Evolutionary conservation across 2,113 vertebrate genomes (phyloP).

Genomic region (Uria lomvia): DNA sequence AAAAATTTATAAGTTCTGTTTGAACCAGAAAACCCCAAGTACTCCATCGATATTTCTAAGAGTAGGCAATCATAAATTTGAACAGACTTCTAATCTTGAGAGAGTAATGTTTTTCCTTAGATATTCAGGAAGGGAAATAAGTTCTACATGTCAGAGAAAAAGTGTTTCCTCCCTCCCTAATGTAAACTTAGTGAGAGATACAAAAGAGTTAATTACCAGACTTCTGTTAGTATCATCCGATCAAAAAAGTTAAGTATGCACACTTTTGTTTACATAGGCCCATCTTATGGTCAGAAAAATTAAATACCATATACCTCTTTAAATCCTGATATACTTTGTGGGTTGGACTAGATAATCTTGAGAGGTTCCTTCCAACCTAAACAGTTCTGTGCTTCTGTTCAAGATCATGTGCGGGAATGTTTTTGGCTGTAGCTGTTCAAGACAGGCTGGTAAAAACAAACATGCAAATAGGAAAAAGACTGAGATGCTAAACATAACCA

Average conservation of each 20-base stretch:
- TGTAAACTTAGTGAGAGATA: not conserved
- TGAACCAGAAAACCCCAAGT: not conserved
- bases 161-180: not conserved
- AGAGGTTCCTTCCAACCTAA: not conserved
- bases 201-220: not conserved
- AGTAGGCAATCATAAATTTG: not conserved
- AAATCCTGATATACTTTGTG: not conserved
- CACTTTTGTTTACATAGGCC: not conserved
- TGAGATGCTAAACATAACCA: not conserved
- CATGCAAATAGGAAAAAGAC: not conserved
- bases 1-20: not conserved
- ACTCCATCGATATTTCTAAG: not conserved
- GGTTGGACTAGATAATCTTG: not conserved
- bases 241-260: not conserved
- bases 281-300: not conserved
- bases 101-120: rapidly evolving
- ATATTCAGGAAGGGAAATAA: not conserved
- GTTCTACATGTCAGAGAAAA: not conserved
- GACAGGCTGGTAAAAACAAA: not conserved
- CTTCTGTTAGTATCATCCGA: not conserved
- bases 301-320: not conserved
- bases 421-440: not conserved
- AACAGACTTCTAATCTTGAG: not conserved
- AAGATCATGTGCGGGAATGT: not conserved
- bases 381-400: not conserved